Evolutionary conservation across 2,797 vertebrate genomes (phyloP).

Genomic region (Clarias pachynema): DNA sequence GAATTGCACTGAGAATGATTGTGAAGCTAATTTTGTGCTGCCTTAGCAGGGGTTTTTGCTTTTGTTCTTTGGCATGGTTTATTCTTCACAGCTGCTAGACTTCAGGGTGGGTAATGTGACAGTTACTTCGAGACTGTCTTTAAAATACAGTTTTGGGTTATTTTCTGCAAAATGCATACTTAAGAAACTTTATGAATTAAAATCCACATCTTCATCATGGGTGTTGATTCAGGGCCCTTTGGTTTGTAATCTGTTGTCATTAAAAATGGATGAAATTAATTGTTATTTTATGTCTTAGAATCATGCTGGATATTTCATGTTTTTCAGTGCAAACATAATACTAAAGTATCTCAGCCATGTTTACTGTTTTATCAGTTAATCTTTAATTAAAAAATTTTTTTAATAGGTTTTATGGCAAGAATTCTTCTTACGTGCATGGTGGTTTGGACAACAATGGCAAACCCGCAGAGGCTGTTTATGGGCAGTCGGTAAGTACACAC

Average conservation of each 20-base stretch:
- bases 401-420: slow-evolving; percentile 96
- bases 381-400: neutral
- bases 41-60: neutral
- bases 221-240: neutral
- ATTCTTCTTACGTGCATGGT: slow-evolving; percentile 96
- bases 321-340: neutral
- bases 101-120: neutral
- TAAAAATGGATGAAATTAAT: neutral
- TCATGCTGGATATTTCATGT: too few species aligned
- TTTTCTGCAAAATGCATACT: too few species aligned
- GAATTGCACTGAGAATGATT: neutral
- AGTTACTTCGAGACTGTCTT: too few species aligned
- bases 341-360: neutral
- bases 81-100: neutral
- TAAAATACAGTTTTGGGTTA: too few species aligned
- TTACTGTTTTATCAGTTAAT: neutral
- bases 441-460: slow-evolving; percentile 94
- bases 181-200: too few species aligned
- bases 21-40: neutral
- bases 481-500: slow-evolving; percentile 86
- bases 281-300: too few species aligned
- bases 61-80: neutral
- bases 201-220: too few species aligned
- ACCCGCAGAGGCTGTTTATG: slow-evolving; percentile 91
- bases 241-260: neutral